These are phyloP conservation scores for Araneus ventricosus DNA, from an alignment of 1,140 invertebrate species.

Conservation along the genomic window DNA sequence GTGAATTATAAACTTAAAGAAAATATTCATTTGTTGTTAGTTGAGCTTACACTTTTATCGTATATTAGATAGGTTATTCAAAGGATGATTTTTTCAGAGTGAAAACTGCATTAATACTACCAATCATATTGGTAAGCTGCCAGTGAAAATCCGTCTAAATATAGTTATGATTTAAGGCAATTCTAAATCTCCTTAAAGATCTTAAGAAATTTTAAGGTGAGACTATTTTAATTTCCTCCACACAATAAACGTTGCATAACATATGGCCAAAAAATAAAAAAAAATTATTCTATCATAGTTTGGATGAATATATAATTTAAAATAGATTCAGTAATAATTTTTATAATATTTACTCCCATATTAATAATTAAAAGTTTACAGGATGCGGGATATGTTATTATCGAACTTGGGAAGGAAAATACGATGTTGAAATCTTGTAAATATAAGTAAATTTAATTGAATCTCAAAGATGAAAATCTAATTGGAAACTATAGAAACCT, in stretches of 20 bases:
- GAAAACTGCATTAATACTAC: conserved; percentile 28
- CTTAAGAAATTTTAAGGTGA: not conserved
- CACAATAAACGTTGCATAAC: not conserved
- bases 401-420: too few species aligned
- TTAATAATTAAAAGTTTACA: too few species aligned
- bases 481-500: too few species aligned
- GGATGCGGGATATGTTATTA: too few species aligned
- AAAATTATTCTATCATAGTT: not conserved
- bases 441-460: too few species aligned
- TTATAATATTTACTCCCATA: too few species aligned
- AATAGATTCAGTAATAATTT: too few species aligned
- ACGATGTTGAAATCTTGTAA: too few species aligned
- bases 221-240: not conserved
- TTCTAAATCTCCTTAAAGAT: too few species aligned
- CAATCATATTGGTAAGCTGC: not conserved
- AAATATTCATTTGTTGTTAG: conserved; percentile 55
- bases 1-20: not conserved
- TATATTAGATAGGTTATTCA: not conserved
- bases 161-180: not conserved
- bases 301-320: not conserved
- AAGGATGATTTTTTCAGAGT: not conserved
- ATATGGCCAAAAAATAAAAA: not conserved
- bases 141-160: not conserved
- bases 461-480: too few species aligned
- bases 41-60: conserved; percentile 67